phyloP scores from a whole-genome alignment of 2,797 vertebrate genomes.

The Pseudochirops cupreus region DNA sequence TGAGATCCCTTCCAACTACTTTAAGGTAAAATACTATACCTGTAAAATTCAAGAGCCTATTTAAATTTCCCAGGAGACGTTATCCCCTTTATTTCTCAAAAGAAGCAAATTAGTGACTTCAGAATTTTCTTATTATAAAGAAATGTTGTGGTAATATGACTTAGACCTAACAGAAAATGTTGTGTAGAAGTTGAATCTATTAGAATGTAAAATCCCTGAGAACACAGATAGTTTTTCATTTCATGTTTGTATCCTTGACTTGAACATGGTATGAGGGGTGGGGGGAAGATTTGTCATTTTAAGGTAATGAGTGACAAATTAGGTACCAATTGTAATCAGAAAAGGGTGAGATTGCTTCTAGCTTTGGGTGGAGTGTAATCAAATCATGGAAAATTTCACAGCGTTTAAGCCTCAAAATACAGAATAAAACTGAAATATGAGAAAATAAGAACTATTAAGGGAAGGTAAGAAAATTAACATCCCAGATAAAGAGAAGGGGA shows the following conservation, averaged over 20 bases:
- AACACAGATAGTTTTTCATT: neutral
- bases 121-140: conserved; percentile 14
- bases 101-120: neutral
- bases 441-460: neutral
- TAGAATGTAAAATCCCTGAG: neutral
- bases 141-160: neutral
- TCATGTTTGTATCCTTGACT: neutral
- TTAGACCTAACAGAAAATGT: neutral
- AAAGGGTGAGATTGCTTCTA: neutral
- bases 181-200: neutral
- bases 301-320: neutral
- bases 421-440: neutral
- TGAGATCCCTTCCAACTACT: neutral
- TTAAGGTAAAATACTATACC: neutral
- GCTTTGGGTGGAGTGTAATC: neutral
- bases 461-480: neutral
- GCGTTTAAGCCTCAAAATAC: neutral
- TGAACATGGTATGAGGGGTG: neutral
- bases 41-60: neutral
- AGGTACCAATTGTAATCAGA: neutral
- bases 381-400: neutral
- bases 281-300: neutral
- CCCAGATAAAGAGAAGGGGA: neutral
- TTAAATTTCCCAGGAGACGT: conserved; percentile 9
- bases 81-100: conserved; percentile 13